A percentile compares a stretch with the other conserved stretches of the same genome.
These are phyloP conservation scores for Meghimatium bilineatum DNA, from an alignment of 2,888 invertebrate genomes.

Conservation along the genomic window DNA sequence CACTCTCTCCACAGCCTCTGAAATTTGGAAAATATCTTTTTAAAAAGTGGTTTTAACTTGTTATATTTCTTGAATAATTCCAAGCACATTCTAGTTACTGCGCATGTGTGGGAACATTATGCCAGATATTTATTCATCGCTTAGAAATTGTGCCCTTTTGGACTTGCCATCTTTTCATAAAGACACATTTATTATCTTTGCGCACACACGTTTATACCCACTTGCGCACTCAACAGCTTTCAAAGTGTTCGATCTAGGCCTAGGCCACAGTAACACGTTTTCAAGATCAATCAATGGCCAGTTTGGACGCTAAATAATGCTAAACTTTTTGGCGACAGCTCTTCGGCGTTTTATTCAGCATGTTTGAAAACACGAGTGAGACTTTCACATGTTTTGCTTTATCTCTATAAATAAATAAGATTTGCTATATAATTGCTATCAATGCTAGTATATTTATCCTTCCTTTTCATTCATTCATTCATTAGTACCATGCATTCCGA, in stretches of 20 bases:
- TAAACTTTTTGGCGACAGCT: constrained; percentile 15
- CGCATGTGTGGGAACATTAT: background rate
- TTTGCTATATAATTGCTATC: too few species aligned
- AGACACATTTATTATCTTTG: constrained; percentile 27
- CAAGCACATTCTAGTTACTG: background rate
- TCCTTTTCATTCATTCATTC: too few species aligned
- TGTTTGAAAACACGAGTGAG: background rate
- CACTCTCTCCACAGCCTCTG: background rate
- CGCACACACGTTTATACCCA: constrained; percentile 12
- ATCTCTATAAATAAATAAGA: too few species aligned
- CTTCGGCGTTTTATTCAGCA: background rate
- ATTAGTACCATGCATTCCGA: too few species aligned
- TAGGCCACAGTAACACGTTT: constrained; percentile 8
- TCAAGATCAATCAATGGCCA: background rate
- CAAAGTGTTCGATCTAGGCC: constrained; percentile 11
- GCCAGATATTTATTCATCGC: constrained; percentile 14
- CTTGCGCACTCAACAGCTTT: background rate
- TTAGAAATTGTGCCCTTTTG: background rate
- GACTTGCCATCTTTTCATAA: constrained; percentile 15
- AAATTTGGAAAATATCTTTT: background rate
- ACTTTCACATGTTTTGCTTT: too few species aligned
- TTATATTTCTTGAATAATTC: constrained; percentile 2
- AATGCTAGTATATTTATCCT: too few species aligned
- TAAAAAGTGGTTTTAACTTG: background rate
- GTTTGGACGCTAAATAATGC: background rate